These are phyloP conservation scores for Eretmocerus hayati DNA, from an alignment of 2,888 invertebrate species.

Conservation along the genomic window DNA sequence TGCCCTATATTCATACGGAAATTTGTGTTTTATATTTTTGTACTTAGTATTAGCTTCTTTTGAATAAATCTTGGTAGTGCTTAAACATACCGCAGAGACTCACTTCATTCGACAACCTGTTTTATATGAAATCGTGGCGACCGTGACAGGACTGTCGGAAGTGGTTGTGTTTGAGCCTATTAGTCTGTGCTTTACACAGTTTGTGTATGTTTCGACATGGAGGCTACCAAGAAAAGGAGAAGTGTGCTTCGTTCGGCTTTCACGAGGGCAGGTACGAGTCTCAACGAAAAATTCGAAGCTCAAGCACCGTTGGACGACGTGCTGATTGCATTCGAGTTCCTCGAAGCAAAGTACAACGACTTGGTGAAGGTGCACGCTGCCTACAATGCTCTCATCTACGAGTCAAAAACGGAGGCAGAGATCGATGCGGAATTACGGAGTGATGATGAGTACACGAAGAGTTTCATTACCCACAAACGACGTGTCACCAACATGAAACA, in stretches of 20 bases:
- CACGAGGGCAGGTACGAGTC: not conserved
- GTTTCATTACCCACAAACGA: not conserved
- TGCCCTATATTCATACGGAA: no score
- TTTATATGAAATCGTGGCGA: not conserved
- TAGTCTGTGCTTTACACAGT: not conserved
- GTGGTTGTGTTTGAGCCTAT: not conserved
- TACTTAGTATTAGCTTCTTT: no score
- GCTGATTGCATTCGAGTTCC: not conserved
- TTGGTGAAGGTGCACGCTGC: not conserved
- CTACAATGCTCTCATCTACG: not conserved
- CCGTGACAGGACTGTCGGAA: not conserved
- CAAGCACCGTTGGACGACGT: not conserved
- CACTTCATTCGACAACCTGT: no score
- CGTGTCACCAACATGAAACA: not conserved
- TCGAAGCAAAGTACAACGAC: not conserved
- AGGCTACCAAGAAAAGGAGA: not conserved
- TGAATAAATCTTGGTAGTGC: no score
- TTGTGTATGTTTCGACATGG: not conserved
- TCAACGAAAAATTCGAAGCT: not conserved
- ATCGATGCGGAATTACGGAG: not conserved
- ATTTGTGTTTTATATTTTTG: no score
- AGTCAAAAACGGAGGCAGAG: not conserved
- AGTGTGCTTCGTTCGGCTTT: not conserved
- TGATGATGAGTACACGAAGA: not conserved
- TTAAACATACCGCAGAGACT: no score